phyloP scores from a whole-genome alignment of 2,113 vertebrate genomes.

The Lates calcarifer region DNA sequence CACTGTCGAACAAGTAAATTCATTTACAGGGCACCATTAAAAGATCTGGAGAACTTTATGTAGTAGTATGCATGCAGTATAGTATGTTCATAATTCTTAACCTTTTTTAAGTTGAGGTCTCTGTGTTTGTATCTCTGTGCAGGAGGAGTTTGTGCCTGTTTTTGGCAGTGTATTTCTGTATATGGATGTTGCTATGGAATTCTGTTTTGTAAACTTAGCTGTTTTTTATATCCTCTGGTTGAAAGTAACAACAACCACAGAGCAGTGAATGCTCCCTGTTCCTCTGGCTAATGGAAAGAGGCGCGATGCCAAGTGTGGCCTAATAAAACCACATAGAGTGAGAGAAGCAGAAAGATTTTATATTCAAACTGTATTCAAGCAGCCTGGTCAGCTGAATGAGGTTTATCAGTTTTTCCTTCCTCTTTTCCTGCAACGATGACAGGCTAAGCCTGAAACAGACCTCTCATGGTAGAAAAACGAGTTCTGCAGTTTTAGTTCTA shows the following conservation, averaged over 20 bases:
- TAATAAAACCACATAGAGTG: conserved; percentile 67
- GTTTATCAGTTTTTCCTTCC: conserved; percentile 13
- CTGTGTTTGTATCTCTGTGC: conserved; percentile 34
- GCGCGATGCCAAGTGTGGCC: conserved; percentile 57
- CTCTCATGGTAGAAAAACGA: conserved; percentile 7
- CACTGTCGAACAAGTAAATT: neutral
- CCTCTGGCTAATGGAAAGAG: conserved; percentile 66
- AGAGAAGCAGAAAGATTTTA: conserved; percentile 44
- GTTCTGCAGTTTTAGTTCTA: too few relatives aligned
- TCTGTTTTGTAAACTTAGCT: conserved; percentile 59
- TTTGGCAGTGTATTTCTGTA: conserved; percentile 20
- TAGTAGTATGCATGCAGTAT: neutral
- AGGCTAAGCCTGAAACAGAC: neutral
- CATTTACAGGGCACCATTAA: neutral
- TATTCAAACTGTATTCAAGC: conserved; percentile 24
- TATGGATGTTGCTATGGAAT: conserved; percentile 64
- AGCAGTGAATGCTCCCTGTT: conserved; percentile 41
- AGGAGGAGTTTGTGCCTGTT: neutral
- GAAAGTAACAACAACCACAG: conserved; percentile 68
- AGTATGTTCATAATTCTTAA: conserved; percentile 13
- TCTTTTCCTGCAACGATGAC: neutral
- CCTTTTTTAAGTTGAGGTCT: conserved; percentile 6
- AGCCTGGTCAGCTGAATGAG: conserved; percentile 3
- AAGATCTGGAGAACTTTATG: neutral
- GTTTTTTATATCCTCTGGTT: conserved; percentile 50